A percentile compares a stretch with the other conserved stretches of the same genome.
Evolutionary conservation across 2,888 invertebrate species (phyloP).

Genomic region (Trimorus sp.): DNA sequence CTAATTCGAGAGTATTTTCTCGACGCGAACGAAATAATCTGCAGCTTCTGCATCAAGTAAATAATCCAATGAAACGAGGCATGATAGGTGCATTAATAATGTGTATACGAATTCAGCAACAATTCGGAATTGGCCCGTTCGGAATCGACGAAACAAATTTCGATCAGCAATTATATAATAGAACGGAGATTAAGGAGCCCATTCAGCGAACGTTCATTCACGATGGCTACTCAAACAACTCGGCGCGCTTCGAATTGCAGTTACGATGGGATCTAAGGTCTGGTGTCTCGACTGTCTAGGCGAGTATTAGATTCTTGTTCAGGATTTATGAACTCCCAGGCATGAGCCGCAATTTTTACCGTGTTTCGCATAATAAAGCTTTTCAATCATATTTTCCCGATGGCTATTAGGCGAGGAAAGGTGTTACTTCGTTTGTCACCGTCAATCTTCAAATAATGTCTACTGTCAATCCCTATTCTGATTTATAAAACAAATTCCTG

Average conservation of each 20-base stretch:
- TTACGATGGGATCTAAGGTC: constrained; percentile 41
- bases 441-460: background rate
- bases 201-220: constrained; percentile 42
- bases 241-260: constrained; percentile 43
- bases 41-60: no score
- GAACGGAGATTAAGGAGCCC: constrained; percentile 38
- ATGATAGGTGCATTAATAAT: constrained; percentile 26
- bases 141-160: constrained; percentile 43
- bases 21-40: no score
- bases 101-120: background rate
- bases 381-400: no score
- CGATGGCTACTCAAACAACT: constrained; percentile 53
- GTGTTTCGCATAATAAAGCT: constrained; percentile 38
- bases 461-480: background rate
- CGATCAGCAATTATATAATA: constrained; percentile 51
- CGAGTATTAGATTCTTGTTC: constrained; percentile 41
- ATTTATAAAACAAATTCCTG: no score
- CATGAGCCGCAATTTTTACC: constrained; percentile 33
- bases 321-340: constrained; percentile 46
- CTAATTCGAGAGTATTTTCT: no score
- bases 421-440: background rate
- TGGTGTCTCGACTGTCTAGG: constrained; percentile 40
- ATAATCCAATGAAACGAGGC: background rate
- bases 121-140: constrained; percentile 19
- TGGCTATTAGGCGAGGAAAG: no score